These are phyloP conservation scores for Hipposideros armiger DNA, from an alignment of 2,113 vertebrate species.

Conservation along the genomic window DNA sequence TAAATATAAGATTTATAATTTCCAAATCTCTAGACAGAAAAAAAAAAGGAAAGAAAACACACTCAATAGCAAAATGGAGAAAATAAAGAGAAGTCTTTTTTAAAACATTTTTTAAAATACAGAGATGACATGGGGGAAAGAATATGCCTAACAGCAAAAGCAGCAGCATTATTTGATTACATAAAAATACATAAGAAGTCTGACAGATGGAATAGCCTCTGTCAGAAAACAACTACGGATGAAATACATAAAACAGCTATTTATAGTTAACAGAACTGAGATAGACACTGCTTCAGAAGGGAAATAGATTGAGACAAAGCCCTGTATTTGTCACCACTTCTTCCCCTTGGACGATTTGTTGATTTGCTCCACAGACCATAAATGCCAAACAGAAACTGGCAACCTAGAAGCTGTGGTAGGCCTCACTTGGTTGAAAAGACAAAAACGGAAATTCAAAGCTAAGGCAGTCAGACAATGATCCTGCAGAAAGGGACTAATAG, in stretches of 20 bases:
- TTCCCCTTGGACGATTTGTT: not conserved
- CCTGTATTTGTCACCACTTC: not conserved
- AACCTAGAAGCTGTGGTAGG: not conserved
- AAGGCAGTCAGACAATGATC: not conserved
- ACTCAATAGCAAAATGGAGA: not conserved
- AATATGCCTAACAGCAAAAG: not conserved
- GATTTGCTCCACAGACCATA: not conserved
- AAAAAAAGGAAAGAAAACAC: not conserved
- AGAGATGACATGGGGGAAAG: not conserved
- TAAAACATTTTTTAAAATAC: not conserved
- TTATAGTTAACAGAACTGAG: not conserved
- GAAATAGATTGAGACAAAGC: not conserved
- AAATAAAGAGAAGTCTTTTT: not conserved
- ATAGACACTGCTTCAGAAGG: not conserved
- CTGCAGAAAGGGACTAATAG: not conserved
- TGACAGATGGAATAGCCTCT: rapidly evolving
- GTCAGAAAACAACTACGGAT: not conserved
- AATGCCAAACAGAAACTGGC: not conserved
- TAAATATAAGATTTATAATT: not conserved
- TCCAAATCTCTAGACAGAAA: not conserved
- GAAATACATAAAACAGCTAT: not conserved
- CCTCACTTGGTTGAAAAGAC: not conserved
- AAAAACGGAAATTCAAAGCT: not conserved
- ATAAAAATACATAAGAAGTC: not conserved
- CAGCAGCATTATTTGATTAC: not conserved